A percentile compares a stretch with the other conserved stretches of the same genome.
phyloP scores from a whole-genome alignment of 2,797 vertebrate species.

The Coregonus sp. region DNA sequence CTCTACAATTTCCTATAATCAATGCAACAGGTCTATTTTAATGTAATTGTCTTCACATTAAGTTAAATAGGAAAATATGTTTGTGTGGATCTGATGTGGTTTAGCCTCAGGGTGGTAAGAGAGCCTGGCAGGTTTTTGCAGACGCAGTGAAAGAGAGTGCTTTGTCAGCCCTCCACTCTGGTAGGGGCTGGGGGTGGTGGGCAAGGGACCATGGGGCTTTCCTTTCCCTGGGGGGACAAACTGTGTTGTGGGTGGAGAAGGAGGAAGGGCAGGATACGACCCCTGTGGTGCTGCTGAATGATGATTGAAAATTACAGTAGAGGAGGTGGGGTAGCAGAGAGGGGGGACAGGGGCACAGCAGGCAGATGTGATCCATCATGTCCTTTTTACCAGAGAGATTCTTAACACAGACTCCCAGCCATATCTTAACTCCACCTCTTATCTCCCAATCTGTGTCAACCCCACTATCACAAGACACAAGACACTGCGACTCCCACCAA shows the following conservation, averaged over 20 bases:
- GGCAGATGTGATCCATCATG: constrained; percentile 58
- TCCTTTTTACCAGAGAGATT: constrained; percentile 10
- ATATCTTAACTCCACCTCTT: background rate
- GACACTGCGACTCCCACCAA: background rate
- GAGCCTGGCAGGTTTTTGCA: constrained; percentile 13
- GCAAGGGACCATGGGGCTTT: constrained; percentile 13
- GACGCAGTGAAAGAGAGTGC: constrained; percentile 55
- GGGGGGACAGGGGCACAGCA: constrained; percentile 8
- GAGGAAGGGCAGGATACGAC: constrained; percentile 53
- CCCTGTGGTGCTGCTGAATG: constrained; percentile 54
- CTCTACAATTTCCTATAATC: constrained; percentile 15
- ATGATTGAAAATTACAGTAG: constrained; percentile 69
- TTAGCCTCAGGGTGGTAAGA: constrained; percentile 29
- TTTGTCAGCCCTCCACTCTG: constrained; percentile 58
- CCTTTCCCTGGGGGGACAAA: constrained; percentile 44
- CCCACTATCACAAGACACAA: background rate
- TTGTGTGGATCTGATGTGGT: constrained; percentile 15
- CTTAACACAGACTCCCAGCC: constrained; percentile 27
- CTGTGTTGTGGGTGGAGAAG: constrained; percentile 57
- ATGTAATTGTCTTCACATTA: constrained; percentile 46
- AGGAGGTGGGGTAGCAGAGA: constrained; percentile 25
- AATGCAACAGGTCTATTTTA: constrained; percentile 37
- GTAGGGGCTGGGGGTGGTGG: constrained; percentile 14
- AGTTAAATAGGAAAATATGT: constrained; percentile 18
- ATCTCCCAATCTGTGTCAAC: constrained; percentile 34